Percentiles rank a stretch among this genome's conserved stretches.
Evolutionary conservation across 2,797 vertebrate species (phyloP).

Genomic region (Enteromius afrohamiltoni): DNA sequence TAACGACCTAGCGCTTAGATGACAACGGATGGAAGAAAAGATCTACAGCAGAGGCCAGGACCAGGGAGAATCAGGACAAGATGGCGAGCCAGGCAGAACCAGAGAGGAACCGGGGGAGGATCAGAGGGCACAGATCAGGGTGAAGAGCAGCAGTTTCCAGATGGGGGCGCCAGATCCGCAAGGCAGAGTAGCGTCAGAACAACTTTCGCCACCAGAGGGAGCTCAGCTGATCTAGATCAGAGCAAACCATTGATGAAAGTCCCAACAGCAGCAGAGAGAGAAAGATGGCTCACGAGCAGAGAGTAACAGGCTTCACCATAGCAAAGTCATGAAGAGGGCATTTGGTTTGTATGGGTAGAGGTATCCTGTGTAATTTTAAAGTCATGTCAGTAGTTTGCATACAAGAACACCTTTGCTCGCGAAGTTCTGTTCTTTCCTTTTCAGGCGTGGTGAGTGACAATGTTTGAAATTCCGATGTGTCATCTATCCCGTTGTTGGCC

Average conservation of each 20-base stretch:
- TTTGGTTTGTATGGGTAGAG: constrained; percentile 84
- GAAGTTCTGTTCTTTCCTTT: constrained; percentile 82
- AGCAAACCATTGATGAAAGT: constrained; percentile 67
- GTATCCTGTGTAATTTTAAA: constrained; percentile 71
- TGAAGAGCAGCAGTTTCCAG: constrained; percentile 62
- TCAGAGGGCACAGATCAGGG: constrained; percentile 60
- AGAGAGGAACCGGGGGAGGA: constrained; percentile 56
- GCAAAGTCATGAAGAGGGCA: constrained; percentile 65
- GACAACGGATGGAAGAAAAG: constrained; percentile 54
- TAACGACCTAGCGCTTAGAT: constrained; percentile 57
- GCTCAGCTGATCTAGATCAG: constrained; percentile 61
- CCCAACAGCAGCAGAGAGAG: constrained; percentile 62
- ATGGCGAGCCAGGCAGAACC: constrained; percentile 52
- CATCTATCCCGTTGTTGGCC: constrained; percentile 72
- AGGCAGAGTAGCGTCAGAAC: constrained; percentile 72
- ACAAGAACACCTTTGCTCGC: constrained; percentile 77
- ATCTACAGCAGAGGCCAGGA: constrained; percentile 51
- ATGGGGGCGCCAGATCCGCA: constrained; percentile 71
- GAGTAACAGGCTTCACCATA: constrained; percentile 63
- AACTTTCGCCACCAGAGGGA: constrained; percentile 60
- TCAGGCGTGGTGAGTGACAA: constrained; percentile 77
- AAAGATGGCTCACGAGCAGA: constrained; percentile 60
- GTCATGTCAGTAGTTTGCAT: constrained; percentile 34
- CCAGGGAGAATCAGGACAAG: constrained; percentile 42
- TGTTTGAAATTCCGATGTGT: constrained; percentile 69